Conservation (phyloP, 2,888 invertebrate species). For the Drosophila aldrichi region DNA sequence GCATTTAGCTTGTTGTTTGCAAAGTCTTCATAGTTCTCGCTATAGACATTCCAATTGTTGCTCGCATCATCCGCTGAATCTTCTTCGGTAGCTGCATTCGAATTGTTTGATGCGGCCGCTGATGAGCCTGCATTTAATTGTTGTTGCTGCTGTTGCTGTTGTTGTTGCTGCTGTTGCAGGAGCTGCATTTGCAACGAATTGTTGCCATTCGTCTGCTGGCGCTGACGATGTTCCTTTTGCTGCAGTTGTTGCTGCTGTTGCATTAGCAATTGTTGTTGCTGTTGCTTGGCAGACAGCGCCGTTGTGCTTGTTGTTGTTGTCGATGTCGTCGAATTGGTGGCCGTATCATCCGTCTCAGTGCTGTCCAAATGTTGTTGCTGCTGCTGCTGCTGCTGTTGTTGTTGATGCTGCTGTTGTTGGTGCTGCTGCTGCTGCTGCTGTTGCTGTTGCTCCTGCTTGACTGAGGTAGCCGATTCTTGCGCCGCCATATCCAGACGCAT, state of each 20-base stretch:
- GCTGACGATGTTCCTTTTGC: constrained; percentile 40
- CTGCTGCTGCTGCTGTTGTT: constrained; percentile 10
- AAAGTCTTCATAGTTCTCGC: constrained; percentile 78
- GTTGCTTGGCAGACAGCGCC: constrained; percentile 56
- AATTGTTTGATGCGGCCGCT: constrained; percentile 63
- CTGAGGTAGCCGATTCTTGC: constrained; percentile 1
- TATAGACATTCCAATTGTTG: constrained; percentile 76
- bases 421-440: constrained; percentile 1
- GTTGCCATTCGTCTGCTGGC: constrained; percentile 64
- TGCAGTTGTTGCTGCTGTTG: constrained; percentile 55
- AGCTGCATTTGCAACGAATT: constrained; percentile 56
- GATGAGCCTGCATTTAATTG: constrained; percentile 47
- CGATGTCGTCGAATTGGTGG: constrained; percentile 76
- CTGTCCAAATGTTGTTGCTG: constrained; percentile 50
- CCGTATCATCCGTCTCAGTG: constrained; percentile 75
- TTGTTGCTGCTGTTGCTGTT: constrained; percentile 54
- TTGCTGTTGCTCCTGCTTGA: constrained; percentile 22
- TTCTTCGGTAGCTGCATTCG: constrained; percentile 73
- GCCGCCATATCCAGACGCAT: constrained; percentile 60
- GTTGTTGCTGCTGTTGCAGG: constrained; percentile 50
- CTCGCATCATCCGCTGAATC: constrained; percentile 82
- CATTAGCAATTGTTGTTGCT: constrained; percentile 28
- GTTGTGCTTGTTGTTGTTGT: constrained; percentile 73
- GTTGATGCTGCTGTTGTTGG: constrained; percentile 2
- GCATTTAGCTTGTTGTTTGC: constrained; percentile 45